Evolutionary conservation across 2,888 invertebrate genomes (phyloP).

Genomic region (Zygothrica quintamaculata): DNA sequence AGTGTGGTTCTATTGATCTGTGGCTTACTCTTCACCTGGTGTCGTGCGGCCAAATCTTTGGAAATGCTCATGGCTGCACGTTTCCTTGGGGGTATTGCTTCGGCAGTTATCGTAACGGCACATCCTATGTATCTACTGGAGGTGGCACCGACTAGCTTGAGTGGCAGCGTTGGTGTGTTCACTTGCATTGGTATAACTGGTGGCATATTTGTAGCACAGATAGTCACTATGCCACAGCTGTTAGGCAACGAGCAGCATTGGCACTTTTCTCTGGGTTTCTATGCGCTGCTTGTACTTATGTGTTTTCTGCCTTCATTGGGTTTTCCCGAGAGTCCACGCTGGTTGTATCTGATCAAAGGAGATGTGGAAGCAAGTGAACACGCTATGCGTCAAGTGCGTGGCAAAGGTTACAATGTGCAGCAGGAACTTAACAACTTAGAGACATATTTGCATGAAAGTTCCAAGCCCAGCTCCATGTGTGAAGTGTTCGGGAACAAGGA

Average conservation of each 20-base stretch:
- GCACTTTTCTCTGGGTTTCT: conserved; percentile 90
- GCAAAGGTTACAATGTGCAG: conserved; percentile 70
- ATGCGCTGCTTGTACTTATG: conserved; percentile 88
- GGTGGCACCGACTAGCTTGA: conserved; percentile 89
- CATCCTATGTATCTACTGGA: conserved; percentile 96
- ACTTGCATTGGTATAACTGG: conserved; percentile 86
- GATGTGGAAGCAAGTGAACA: conserved; percentile 86
- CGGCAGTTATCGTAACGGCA: conserved; percentile 92
- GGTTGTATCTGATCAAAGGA: conserved; percentile 89
- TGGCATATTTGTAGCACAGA: conserved; percentile 81
- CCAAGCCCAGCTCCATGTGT: conserved; percentile 86
- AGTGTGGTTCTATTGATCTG: conserved; percentile 88
- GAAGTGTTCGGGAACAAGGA: conserved; percentile 86
- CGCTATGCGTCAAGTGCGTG: conserved; percentile 61
- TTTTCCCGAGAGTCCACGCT: conserved; percentile 95
- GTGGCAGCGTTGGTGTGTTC: conserved; percentile 92
- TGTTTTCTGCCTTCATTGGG: conserved; percentile 87
- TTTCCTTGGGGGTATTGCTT: conserved; percentile 90
- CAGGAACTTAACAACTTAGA: conserved; percentile 87
- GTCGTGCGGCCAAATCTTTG: conserved; percentile 88
- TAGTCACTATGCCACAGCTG: conserved; percentile 76
- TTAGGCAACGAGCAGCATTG: conserved; percentile 87
- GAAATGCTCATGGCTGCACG: conserved; percentile 92
- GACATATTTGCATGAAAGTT: conserved; percentile 82
- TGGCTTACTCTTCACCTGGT: conserved; percentile 88